Evolutionary conservation across 2,113 vertebrate genomes (phyloP), one percentile per base, ranked within the genome.

Genomic region (Tragelaphus buxtoni): DNA sequence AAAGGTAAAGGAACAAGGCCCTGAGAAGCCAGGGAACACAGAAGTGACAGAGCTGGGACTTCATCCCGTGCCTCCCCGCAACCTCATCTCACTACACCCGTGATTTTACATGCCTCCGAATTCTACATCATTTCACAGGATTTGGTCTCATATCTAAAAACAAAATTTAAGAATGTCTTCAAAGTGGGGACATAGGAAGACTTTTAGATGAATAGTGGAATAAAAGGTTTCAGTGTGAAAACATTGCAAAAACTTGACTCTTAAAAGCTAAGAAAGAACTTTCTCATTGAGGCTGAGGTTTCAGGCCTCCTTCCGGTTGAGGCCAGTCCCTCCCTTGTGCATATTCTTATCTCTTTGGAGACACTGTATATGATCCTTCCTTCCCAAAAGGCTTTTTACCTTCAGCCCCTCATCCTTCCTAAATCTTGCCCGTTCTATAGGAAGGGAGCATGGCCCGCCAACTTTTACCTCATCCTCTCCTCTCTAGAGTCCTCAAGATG

Each of bases 221-320:
- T 90, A 63, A 88, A 56, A 47, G 14, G 3, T 94, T 88, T 96
- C 28, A 32, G n/a, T 11, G 32, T 86, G 56, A 89, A 91, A 91
- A 88, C 9, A 20, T 39, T 12, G 26, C 81, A n/a, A 51, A 28
- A n/a, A 20, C 2, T 51, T 96, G 56, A 77, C 16, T 94, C 22
- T 18, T 18, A 69, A 49, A 91, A 56, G 2, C 49, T 82, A 51
- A 92, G 42, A 55, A 84, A 53, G 56, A 90, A 45, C 17, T 47
- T 61, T 51, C 20, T 76, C 17, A 0, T 7, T 17, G 39, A 69
- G 14, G 16, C 24, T 35, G 42, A 76, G 28, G 58, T 72, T 17
- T 61, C 47, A 76, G 94, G 26, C 5, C 45, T 51, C 61, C 7
- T 35, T 45, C 61, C 12, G 86, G 24, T n/a, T 49, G 51, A 90